Evolutionary conservation across 2,113 vertebrate genomes (phyloP).

Genomic region (Cranoglanis bouderius): DNA sequence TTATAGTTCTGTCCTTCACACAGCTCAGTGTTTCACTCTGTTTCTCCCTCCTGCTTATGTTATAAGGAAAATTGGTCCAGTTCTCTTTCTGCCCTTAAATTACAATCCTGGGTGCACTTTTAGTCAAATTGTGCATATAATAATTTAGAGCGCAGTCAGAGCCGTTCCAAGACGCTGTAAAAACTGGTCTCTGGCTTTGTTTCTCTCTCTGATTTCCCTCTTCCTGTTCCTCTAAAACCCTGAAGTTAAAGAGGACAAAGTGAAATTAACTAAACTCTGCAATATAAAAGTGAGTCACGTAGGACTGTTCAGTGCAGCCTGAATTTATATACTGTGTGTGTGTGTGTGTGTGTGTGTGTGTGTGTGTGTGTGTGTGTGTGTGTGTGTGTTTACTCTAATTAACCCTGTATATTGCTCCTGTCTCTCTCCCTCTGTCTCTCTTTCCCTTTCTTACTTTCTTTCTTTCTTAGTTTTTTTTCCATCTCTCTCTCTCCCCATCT

Average conservation of each 20-base stretch:
- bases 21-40: not conserved
- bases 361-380: conserved; percentile 37
- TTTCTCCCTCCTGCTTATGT: not conserved
- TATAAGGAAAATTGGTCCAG: not conserved
- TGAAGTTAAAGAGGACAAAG: conserved; percentile 42
- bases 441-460: not conserved
- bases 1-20: not conserved
- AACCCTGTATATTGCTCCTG: conserved; percentile 15
- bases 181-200: conserved; percentile 39
- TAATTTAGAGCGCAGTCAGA: conserved; percentile 8
- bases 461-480: not conserved
- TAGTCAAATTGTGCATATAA: conserved; percentile 50
- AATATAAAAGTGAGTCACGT: conserved; percentile 26
- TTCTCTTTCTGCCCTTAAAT: conserved; percentile 11
- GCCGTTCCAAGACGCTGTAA: conserved; percentile 39
- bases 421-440: not conserved
- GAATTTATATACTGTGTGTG: conserved; percentile 48
- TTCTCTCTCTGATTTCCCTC: conserved; percentile 36
- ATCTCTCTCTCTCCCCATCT: not conserved
- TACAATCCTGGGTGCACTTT: conserved; percentile 34
- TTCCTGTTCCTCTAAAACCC: conserved; percentile 44
- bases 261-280: conserved; percentile 46
- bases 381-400: conserved; percentile 50
- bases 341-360: conserved; percentile 41
- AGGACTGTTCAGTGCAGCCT: conserved; percentile 43